Evolutionary conservation across 2,797 vertebrate species (phyloP), one percentile per base, ranked within the genome.

Genomic region (Dendrocincla fuliginosa): DNA sequence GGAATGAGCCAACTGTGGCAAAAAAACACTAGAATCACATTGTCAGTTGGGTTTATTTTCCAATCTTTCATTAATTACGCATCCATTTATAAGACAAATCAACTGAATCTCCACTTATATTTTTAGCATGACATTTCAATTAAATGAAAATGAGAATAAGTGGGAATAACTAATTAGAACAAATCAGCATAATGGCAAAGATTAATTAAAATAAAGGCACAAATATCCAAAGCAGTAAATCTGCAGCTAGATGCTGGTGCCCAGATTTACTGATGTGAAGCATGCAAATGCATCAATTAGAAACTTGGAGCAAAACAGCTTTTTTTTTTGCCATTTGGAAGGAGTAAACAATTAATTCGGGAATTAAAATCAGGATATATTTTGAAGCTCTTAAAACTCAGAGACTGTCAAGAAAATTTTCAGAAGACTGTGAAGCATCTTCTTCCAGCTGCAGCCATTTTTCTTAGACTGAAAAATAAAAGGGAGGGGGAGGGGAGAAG

Each of bases 101-200:
- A 89, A 85, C 61, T 42, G 41, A 92, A 96, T 89, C 30, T 60
- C 91, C 68, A 68, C 23, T 80, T 85, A 52, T 55, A 93, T 93
- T 91, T 97, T 94, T 87, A 90, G 75, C 22, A 19, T 64, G 60
- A 81, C 60, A 90, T 89, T 95, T 96, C 87, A 93, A 84, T 89
- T 80, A 78, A 57, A 83, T 61, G 78, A 93, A 96, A 95, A 88
- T 68, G 53, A 86, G 65, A 92, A 79, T 79, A 89, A 91, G 74
- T 91, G 69, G 53, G 74, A 82, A 84, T 59, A 95, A 69, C 57
- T 95, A 86, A 90, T 93, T 81, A 90, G 85, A 80, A 90, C 89
- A 89, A 93, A 84, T 65, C 83, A 86, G 32, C 80, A 75, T 75
- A 55, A 64, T 69, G 14, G 61, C 53, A 91, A 93, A 91, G 61